Conservation (phyloP, 2,888 invertebrate species). For the Quadroppia sp. region DNA sequence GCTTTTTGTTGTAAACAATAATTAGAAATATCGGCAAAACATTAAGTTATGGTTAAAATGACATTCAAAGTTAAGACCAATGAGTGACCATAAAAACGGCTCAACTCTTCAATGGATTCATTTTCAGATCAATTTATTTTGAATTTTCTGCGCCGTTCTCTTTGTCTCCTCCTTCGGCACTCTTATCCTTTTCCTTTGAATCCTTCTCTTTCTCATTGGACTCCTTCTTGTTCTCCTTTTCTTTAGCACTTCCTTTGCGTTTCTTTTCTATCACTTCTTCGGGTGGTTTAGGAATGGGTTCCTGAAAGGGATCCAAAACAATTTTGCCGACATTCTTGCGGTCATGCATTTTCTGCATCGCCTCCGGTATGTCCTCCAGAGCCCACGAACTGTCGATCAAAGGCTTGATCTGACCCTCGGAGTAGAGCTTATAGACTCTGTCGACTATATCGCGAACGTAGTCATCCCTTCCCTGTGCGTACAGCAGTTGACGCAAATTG, state of each 20-base stretch:
- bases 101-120: background rate
- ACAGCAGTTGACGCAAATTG: slow-evolving; percentile 73
- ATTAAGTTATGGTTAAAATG: slow-evolving; percentile 24
- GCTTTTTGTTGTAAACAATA: slow-evolving; percentile 19
- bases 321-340: slow-evolving; percentile 85
- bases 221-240: slow-evolving; percentile 37
- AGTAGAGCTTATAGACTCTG: slow-evolving; percentile 70
- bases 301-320: slow-evolving; percentile 65
- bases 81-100: slow-evolving; percentile 13
- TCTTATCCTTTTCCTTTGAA: background rate
- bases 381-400: slow-evolving; percentile 80
- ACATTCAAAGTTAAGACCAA: slow-evolving; percentile 26
- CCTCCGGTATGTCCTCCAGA: slow-evolving; percentile 78
- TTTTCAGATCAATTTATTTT: slow-evolving; percentile 14
- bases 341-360: slow-evolving; percentile 89
- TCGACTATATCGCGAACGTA: slow-evolving; percentile 68
- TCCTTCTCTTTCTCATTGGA: slow-evolving; percentile 19
- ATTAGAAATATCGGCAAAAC: slow-evolving; percentile 25
- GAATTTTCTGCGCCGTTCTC: background rate
- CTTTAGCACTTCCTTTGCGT: slow-evolving; percentile 24
- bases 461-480: slow-evolving; percentile 63
- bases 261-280: slow-evolving; percentile 42
- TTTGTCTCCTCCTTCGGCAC: background rate
- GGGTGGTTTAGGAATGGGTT: slow-evolving; percentile 51
- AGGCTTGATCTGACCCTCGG: slow-evolving; percentile 72